Conservation (phyloP, 2,888 invertebrate species). For the Oxytorus armatus region DNA sequence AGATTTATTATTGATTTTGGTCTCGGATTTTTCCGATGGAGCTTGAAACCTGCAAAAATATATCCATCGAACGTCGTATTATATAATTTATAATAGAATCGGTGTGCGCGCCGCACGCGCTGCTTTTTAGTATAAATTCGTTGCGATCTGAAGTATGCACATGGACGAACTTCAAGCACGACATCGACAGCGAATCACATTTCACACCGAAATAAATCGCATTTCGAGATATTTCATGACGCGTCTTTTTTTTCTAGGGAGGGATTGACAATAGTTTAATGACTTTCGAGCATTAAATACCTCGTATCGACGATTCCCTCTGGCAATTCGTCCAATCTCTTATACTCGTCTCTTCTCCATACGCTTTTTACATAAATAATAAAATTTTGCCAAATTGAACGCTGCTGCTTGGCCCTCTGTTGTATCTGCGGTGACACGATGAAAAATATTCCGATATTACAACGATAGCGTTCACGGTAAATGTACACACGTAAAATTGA, state of each 20-base stretch:
- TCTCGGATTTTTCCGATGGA: constrained; percentile 66
- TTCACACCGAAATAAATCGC: too few species aligned
- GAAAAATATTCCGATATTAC: neutral
- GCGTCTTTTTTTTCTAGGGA: too few species aligned
- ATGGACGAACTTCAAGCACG: too few species aligned
- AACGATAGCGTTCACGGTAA: too few species aligned
- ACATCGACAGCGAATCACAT: too few species aligned
- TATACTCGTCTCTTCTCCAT: constrained; percentile 72
- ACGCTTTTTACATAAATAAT: constrained; percentile 76
- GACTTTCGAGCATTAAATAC: constrained; percentile 66
- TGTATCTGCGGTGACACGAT: constrained; percentile 75
- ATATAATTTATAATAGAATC: too few species aligned
- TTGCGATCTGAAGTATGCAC: too few species aligned
- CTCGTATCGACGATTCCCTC: constrained; percentile 78
- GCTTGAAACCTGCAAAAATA: constrained; percentile 75
- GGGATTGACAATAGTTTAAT: neutral
- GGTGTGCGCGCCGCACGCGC: too few species aligned
- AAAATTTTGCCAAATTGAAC: constrained; percentile 77
- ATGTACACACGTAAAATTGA: too few species aligned
- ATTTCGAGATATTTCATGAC: too few species aligned
- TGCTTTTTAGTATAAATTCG: too few species aligned
- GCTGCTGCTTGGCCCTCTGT: constrained; percentile 74
- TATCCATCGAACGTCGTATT: too few species aligned
- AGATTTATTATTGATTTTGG: constrained; percentile 62
- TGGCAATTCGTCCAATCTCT: constrained; percentile 76